Base-by-base conservation (phyloP, 2,113 vertebrate species). In the Xiphophorus maculatus region DNA sequence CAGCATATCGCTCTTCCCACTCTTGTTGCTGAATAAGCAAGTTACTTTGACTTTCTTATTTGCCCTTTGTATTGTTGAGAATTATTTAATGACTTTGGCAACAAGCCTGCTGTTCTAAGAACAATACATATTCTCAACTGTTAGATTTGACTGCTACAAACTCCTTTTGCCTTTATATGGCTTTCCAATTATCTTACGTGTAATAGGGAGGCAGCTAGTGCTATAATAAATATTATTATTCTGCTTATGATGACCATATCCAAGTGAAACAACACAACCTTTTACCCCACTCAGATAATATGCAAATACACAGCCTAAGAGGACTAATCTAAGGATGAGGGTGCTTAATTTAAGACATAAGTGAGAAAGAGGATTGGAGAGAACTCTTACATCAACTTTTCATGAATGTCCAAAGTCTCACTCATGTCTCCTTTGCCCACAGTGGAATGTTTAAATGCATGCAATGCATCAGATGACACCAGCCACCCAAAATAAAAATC, bases 291-390 rank as follows among this genome's bases (percentile, higher is more conserved):
- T 6, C 68, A 69, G 74, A 77, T 81, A 60, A 62, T 69, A 58
- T 58, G 79, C 61, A 88, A 90, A 91, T 89, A 86, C 60, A 12
- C 29, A 62, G 81, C 82, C 87, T 74, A 86, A 63, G 70, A 73
- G 75, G 13, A 35, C 19, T 68, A 15, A 69, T 65, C 25, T 4
- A 32, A 70, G 71, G 60, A 83, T 84, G 51, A 69, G 17, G 44
- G 32, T 61, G 68, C 69, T 61, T 80, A 6, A 19, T 74, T 72
- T 15, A 71, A 73, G 48, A 69, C 42, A 51, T 69, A 42, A 79
- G 81, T 65, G 37, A 66, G 54, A 66, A 69, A 22, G 28, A 29
- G 62, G 69, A 32, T 48, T 67, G 63, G 42, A 74, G 44, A 78
- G 69, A 63, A 84, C 77, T 83, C 35, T 28, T 66, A 70, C 64